A percentile compares a stretch with the other conserved stretches of the same genome.
These are phyloP conservation scores for Lethenteron camtschaticum DNA, from an alignment of 2,113 vertebrate species.

Conservation along the genomic window DNA sequence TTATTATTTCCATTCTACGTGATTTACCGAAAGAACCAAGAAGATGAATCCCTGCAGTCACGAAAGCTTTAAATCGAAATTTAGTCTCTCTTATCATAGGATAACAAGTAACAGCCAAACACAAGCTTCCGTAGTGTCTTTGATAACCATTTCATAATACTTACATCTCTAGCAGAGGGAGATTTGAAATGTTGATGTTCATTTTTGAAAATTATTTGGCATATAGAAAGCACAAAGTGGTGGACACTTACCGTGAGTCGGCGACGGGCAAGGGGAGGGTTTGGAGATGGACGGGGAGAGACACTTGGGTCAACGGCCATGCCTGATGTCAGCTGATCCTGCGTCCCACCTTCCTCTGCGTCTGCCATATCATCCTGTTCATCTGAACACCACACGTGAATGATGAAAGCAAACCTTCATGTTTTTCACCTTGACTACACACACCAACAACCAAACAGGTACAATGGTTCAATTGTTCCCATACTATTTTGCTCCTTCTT, in stretches of 20 bases:
- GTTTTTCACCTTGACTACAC: slow-evolving; percentile 33
- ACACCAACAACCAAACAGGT: slow-evolving; percentile 8
- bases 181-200: slow-evolving; percentile 14
- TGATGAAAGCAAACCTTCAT: no score
- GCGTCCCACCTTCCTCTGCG: slow-evolving; percentile 69
- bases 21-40: no score
- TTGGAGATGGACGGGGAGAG: slow-evolving; percentile 56
- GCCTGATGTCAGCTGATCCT: slow-evolving; percentile 50
- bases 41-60: no score
- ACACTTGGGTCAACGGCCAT: slow-evolving; percentile 32
- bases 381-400: no score
- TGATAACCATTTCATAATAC: not conserved
- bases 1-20: no score
- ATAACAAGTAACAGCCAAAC: not conserved
- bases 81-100: slow-evolving; percentile 1
- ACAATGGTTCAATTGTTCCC: not conserved
- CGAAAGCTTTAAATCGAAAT: not conserved
- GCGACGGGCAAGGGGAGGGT: slow-evolving; percentile 66
- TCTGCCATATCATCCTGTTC: slow-evolving; percentile 60
- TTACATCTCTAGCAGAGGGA: not conserved
- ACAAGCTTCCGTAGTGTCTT: not conserved
- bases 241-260: slow-evolving; percentile 45
- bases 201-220: slow-evolving; percentile 40
- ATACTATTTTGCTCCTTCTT: not conserved
- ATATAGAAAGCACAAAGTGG: slow-evolving; percentile 24